Evolutionary conservation across 2,888 invertebrate species (phyloP), one percentile per base, ranked within the genome.

Genomic region (Athalia rosae): DNA sequence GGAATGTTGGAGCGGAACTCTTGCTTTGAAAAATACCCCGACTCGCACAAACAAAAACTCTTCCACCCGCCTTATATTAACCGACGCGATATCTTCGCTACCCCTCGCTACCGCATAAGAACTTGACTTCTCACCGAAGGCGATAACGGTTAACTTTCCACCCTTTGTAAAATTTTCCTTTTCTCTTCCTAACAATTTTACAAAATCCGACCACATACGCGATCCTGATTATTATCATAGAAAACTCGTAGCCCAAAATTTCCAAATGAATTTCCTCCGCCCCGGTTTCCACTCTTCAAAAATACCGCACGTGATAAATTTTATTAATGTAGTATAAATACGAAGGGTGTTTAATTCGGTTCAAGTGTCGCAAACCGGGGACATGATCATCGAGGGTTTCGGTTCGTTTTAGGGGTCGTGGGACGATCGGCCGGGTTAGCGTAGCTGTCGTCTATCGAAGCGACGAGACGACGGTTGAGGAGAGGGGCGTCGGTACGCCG

Each of bases 331-430:
- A 50, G 61, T 71, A 48, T 58, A 77, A 77, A 71, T 71, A 62
- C 53, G 71, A 15, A 50, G 77, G 77, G 67, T 67, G 59, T 62
- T 50, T 77, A 71, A 77, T 77, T 77, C 77, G 69, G 69, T 77
- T 63, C 50, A 77, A 77, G 79, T 78, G 74, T 78, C 64, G 79
- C 78, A 15, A 61, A 59, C 61, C 48, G 47, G 59, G 71, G 62
- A 74, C 74, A 61, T 61, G 61, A 71, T 71, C 71, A 71, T 56
- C 71, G 56, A 45, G 71, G 67, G 43, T 71, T 47, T 13, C 71
- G 71, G 58, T 58, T 8, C 53, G 62, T 6, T 48, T 15, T 43
- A 62, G 64, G 67, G 50, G 67, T 53, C 43, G 67, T 66, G 66
- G 13, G 28, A 48, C 13, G 67, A 71, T 71, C 71, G 58, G 28